A percentile compares a stretch with the other conserved stretches of the same genome.
These are phyloP conservation scores for Caenorhabditis sulstoni DNA, from an alignment of 2,888 invertebrate species.

Conservation along the genomic window DNA sequence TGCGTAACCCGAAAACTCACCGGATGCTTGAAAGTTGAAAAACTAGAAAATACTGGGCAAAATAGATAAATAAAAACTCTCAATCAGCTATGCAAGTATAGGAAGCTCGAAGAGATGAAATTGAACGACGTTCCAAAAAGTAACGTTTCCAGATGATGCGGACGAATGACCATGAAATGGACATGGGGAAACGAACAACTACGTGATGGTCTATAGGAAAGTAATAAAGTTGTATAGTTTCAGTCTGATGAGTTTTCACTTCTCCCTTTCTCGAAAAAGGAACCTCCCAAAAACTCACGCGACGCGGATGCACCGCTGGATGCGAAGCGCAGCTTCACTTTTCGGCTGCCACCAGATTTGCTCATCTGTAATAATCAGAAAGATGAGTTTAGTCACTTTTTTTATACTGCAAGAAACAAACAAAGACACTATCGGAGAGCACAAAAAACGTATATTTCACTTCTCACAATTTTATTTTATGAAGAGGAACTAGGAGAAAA, in stretches of 20 bases:
- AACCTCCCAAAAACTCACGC: constrained; percentile 39
- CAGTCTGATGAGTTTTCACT: not conserved
- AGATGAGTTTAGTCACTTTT: constrained; percentile 13
- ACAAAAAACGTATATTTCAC: not conserved
- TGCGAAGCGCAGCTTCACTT: constrained; percentile 60
- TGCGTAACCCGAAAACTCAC: too few species aligned
- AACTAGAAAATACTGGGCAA: not conserved
- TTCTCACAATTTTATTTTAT: not conserved
- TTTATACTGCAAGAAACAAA: not conserved
- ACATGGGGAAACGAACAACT: too few species aligned
- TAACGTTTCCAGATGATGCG: constrained; percentile 17
- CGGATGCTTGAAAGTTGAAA: not conserved
- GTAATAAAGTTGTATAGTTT: constrained; percentile 35
- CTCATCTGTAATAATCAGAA: constrained; percentile 59
- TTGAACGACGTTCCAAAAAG: constrained; percentile 23
- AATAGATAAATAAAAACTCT: constrained; percentile 16
- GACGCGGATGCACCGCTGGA: constrained; percentile 37
- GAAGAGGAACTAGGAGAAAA: constrained; percentile 9
- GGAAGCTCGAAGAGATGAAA: constrained; percentile 1
- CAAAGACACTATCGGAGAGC: constrained; percentile 6
- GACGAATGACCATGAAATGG: not conserved
- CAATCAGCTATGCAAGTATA: constrained; percentile 1
- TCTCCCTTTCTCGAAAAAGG: too few species aligned
- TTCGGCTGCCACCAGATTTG: constrained; percentile 54
- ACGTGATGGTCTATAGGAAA: constrained; percentile 12